Evolutionary conservation across 2,888 invertebrate species (phyloP).

Genomic region (Himalopsyche tibetana): DNA sequence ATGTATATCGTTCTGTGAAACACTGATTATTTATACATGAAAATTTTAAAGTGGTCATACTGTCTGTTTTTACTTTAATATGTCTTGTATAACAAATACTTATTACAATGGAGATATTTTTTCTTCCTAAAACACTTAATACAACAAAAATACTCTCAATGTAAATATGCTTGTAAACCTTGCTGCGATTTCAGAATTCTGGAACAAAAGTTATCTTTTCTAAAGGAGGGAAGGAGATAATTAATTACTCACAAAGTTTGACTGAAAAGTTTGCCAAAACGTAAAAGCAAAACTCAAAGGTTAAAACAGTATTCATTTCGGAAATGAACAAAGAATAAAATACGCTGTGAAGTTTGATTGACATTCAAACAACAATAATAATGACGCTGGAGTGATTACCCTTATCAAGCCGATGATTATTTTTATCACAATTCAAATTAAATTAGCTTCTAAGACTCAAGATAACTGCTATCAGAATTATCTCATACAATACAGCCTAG

Average conservation of each 20-base stretch:
- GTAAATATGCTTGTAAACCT: conserved; percentile 37
- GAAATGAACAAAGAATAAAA: conserved; percentile 40
- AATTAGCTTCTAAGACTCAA: neutral
- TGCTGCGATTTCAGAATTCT: conserved; percentile 20
- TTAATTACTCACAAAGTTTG: conserved; percentile 38
- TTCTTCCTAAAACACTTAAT: neutral
- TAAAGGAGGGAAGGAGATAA: conserved; percentile 42
- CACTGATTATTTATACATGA: too few species aligned
- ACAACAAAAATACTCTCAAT: neutral
- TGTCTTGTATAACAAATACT: too few species aligned
- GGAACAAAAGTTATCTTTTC: conserved; percentile 32
- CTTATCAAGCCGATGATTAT: neutral
- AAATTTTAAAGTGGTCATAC: too few species aligned
- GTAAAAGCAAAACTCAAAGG: conserved; percentile 38
- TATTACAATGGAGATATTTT: neutral
- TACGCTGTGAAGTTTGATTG: conserved; percentile 2
- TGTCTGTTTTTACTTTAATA: too few species aligned
- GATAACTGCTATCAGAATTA: too few species aligned
- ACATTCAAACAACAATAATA: conserved; percentile 36
- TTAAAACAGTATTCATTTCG: conserved; percentile 42
- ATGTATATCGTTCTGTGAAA: too few species aligned
- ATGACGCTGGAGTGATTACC: conserved; percentile 8
- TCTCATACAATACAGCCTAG: too few species aligned
- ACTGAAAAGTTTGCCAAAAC: conserved; percentile 28
- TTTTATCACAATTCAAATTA: neutral